phyloP scores from a whole-genome alignment of 2,888 invertebrate species.

The Megaustenia siamemsis region DNA sequence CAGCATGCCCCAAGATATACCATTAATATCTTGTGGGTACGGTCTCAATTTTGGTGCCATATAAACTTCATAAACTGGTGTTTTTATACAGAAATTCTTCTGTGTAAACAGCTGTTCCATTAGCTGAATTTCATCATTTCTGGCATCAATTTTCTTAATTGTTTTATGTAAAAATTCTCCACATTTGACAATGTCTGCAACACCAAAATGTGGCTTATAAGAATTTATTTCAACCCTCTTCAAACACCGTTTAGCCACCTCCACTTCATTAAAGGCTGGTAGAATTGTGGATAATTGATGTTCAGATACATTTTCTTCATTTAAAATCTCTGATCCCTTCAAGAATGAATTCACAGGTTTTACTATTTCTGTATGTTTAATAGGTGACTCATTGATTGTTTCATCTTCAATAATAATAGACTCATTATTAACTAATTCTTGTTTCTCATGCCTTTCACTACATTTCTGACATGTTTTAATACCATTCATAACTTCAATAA shows the following conservation, averaged over 20 bases:
- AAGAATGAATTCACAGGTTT: neutral
- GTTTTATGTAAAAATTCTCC: neutral
- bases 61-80: neutral
- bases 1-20: slow-evolving; percentile 36
- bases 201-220: neutral
- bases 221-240: neutral
- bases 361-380: neutral
- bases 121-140: neutral
- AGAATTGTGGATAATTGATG: neutral
- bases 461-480: neutral
- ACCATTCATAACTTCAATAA: no score
- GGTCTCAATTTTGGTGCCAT: neutral
- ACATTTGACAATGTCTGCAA: neutral
- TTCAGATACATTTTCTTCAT: neutral
- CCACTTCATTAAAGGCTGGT: neutral
- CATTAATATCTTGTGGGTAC: slow-evolving; percentile 22
- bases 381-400: neutral
- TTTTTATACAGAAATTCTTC: neutral
- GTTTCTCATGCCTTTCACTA: neutral
- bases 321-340: neutral
- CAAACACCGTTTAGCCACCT: neutral
- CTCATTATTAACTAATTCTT: neutral
- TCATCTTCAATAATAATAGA: no score
- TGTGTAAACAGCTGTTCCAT: neutral
- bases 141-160: no score